These are phyloP conservation scores for Acanthornis magna DNA, from an alignment of 2,797 vertebrate genomes.

Conservation along the genomic window DNA sequence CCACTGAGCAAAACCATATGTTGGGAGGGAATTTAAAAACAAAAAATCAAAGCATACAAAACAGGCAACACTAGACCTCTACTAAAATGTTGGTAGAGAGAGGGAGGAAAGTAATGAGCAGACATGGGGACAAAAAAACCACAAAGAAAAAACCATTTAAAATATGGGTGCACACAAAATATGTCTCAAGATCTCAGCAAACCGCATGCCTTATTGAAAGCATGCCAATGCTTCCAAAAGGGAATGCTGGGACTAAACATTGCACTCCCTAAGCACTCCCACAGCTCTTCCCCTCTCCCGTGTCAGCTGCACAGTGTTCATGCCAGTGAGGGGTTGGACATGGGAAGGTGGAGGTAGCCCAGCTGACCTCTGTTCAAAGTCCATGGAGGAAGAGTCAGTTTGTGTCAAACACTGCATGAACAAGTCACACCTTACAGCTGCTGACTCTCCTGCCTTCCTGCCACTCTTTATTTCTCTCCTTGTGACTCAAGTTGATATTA, in stretches of 20 bases:
- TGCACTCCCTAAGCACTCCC: not conserved
- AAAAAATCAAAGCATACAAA: not conserved
- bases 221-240: not conserved
- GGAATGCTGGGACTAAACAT: not conserved
- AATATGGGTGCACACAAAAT: not conserved
- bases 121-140: not conserved
- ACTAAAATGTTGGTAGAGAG: not conserved
- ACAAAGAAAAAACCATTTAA: not conserved
- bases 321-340: not conserved
- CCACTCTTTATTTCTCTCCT: not conserved
- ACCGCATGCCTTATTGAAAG: not conserved
- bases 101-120: not conserved
- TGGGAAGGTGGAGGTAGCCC: not conserved
- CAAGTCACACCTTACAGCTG: not conserved
- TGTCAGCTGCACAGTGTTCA: not conserved
- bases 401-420: fast-evolving
- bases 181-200: not conserved
- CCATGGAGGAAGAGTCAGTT: not conserved
- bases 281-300: not conserved
- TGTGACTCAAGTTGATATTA: not conserved
- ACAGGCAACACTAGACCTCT: not conserved
- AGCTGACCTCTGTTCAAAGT: slow-evolving; percentile 32
- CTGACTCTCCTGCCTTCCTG: not conserved
- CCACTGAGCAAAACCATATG: not conserved
- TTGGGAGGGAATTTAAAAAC: not conserved